phyloP scores from a whole-genome alignment of 2,888 invertebrate genomes.

The Agriopis leucophaearia region DNA sequence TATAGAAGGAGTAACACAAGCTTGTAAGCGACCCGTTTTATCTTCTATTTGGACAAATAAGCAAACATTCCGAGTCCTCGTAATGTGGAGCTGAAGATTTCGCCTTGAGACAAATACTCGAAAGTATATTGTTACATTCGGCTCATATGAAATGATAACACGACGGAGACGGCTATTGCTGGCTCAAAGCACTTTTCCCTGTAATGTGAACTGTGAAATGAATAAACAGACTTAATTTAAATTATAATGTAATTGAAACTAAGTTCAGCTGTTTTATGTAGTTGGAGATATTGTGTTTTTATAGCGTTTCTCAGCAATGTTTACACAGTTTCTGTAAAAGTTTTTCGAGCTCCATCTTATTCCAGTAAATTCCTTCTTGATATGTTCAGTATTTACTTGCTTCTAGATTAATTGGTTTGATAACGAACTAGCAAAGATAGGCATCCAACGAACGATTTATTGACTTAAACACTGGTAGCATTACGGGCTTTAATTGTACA shows the following conservation, averaged over 20 bases:
- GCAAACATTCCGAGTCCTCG: conserved; percentile 45
- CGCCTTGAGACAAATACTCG: conserved; percentile 37
- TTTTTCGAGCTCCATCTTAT: no score
- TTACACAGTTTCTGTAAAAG: no score
- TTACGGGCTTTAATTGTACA: no score
- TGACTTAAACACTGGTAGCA: no score
- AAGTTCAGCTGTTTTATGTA: background rate
- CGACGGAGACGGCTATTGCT: conserved; percentile 20
- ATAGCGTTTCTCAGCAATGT: background rate
- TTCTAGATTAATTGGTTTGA: no score
- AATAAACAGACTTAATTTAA: conserved; percentile 5
- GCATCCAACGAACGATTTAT: no score
- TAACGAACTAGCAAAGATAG: no score
- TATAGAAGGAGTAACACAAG: conserved; percentile 50
- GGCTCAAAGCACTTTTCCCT: conserved; percentile 21
- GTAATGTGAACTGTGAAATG: conserved; percentile 11
- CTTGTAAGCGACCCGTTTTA: conserved; percentile 48
- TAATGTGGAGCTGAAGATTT: conserved; percentile 42
- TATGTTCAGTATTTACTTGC: no score
- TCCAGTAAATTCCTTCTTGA: no score
- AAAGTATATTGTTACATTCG: conserved; percentile 39
- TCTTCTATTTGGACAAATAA: conserved; percentile 50
- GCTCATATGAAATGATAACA: conserved; percentile 37
- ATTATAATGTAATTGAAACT: background rate
- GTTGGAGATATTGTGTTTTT: background rate